Conservation (phyloP, 2,797 vertebrate species). For the Sebastes wilsoni region DNA sequence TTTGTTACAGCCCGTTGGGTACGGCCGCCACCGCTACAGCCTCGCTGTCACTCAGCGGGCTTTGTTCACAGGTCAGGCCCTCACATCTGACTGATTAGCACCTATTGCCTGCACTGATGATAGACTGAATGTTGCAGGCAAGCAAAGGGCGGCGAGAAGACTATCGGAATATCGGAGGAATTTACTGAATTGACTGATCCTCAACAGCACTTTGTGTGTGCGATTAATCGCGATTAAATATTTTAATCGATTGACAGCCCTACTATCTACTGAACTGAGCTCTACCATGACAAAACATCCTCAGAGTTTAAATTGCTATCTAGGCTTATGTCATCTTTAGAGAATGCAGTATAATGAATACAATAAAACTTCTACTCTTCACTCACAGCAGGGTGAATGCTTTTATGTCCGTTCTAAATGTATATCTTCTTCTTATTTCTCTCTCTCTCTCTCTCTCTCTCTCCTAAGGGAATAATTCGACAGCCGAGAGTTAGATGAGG, state of each 20-base stretch:
- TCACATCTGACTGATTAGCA: slow-evolving; percentile 66
- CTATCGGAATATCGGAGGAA: neutral
- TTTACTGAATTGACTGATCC: no score
- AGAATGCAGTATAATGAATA: slow-evolving; percentile 41
- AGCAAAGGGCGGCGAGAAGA: neutral
- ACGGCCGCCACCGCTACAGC: slow-evolving; percentile 15
- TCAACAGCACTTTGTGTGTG: no score
- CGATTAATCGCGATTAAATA: no score
- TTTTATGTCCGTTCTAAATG: slow-evolving; percentile 29
- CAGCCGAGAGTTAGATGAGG: neutral
- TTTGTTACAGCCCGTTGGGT: slow-evolving; percentile 44
- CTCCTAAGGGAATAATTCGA: neutral
- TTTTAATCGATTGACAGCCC: no score
- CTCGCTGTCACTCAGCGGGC: slow-evolving; percentile 49
- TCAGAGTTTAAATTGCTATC: slow-evolving; percentile 3
- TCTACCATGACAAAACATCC: neutral
- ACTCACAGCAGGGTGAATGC: slow-evolving; percentile 15
- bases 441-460: no score
- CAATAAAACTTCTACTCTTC: slow-evolving; percentile 27
- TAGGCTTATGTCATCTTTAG: slow-evolving; percentile 25
- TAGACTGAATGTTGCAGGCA: slow-evolving; percentile 8
- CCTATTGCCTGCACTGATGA: slow-evolving; percentile 37
- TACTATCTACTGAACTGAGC: neutral
- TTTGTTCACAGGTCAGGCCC: slow-evolving; percentile 66
- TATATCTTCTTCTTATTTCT: neutral